These are phyloP conservation scores for Sceloporus tristichus DNA, from an alignment of 2,113 vertebrate genomes.

Conservation along the genomic window DNA sequence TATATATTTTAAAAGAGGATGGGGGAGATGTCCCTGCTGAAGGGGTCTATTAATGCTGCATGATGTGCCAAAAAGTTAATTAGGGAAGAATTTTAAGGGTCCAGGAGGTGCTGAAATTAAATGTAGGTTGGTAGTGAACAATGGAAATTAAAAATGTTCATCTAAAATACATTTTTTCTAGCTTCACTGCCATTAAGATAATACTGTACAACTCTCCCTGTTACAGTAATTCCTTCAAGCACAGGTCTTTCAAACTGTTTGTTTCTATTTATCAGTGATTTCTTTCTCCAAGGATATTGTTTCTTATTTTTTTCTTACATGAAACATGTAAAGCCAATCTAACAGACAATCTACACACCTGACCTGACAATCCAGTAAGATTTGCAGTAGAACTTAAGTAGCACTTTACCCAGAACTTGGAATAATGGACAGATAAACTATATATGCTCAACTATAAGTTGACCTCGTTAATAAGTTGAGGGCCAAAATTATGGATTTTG, in stretches of 20 bases:
- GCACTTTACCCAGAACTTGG: no score
- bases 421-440: no score
- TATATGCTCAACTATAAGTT: no score
- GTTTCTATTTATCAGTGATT: background rate
- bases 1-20: constrained; percentile 8
- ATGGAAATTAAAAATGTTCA: background rate
- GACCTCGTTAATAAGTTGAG: no score
- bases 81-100: constrained; percentile 29
- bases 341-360: background rate
- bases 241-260: background rate
- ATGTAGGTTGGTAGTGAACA: background rate
- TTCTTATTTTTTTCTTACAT: background rate
- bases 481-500: no score
- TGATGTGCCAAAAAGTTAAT: constrained; percentile 17
- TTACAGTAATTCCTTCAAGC: background rate
- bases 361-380: background rate
- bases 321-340: background rate
- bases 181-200: background rate
- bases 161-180: background rate
- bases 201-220: background rate
- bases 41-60: constrained; percentile 12
- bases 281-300: background rate
- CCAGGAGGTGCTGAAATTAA: background rate
- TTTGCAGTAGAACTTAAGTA: no score
- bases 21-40: background rate